Base-by-base conservation (phyloP, 2,797 vertebrate genomes). In the Micrastur ruficollis region DNA sequence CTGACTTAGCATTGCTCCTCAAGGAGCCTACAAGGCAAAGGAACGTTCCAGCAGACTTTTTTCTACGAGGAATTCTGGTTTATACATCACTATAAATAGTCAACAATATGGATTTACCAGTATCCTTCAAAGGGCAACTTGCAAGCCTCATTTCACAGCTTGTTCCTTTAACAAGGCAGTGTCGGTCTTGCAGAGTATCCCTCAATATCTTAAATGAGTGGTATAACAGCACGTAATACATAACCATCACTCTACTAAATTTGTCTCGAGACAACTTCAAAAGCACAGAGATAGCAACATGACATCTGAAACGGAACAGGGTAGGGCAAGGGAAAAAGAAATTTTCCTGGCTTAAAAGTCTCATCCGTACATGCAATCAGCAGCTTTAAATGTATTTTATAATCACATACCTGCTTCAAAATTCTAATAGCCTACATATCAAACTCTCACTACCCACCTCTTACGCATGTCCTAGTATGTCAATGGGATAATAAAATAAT, bases 111-210 rank as follows among this genome's bases (percentile, higher is more conserved):
- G 31, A 50, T 75, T 72, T 75, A 72, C 42, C 62, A 78, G 32
- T 14, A 81, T 20, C 52, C 72, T 78, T 90, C 49, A 61, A 78
- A 46, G 44, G 1, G 1, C 38, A 81, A 72, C 26, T 27, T 59
- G 12, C 1, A 4, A 85, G 25, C 18, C 19, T 80, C 23, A n/a
- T 61, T 72, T 59, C 50, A 19, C 29, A 61, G 15, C 65, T 66
- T 0, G 3, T 62, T 84, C 31, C 62, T 89, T 82, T n/a, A 82
- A 80, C 16, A 49, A 86, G 36, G 34, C 15, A 76, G 21, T 34
- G 25, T n/a, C 0, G 0, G 11, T 38, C 42, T 56, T 53, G 18
- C 23, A 93, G 25, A 5, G 2, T 23, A 86, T 34, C 38, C 12
- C 14, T 75, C 79, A 62, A 3, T 23, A 71, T 13, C 66, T 66